Evolutionary conservation across 2,888 invertebrate species (phyloP), one percentile per base, ranked within the genome.

Genomic region (Sthenelais limicola): DNA sequence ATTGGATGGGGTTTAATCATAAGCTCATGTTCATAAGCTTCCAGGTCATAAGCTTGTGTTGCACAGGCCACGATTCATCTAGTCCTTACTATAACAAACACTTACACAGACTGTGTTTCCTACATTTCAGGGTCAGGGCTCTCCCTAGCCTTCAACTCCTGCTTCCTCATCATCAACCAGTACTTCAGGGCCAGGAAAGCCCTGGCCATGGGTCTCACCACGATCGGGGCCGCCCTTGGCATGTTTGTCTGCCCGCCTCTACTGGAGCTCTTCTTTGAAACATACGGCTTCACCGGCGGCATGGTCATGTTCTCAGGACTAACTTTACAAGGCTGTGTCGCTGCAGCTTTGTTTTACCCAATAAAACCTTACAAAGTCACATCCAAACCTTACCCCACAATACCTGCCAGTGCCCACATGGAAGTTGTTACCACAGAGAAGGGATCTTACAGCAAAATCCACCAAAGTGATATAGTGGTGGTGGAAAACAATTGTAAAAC

Each of bases 261-360:
- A 18, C 30, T 56, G 32, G 56, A 56, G n/a, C 15, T 56, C 1
- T 3, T 56, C 3, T 56, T 56, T 33, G 33, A 21, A 2, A 56
- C 56, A 18, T 56, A 56, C 21, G 56, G 56, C 30, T 56, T 56
- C 32, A 56, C 56, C 21, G 56, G 56, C 2, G 56, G 56, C 1
- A 32, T 56, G 2, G 32, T 56, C 4, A 32, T 56, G 9, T 56
- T 56, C 32, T 32, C 32, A 21, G 56, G 30, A 1, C 15, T 56
- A 3, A 28, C 56, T 15, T 33, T 56, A 7, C 56, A 56, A 28
- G 56, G 56, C 18, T 56, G 56, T 21, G 18, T 56, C 1, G 56
- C 56, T n/a, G 33, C 32, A 5, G 30, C 56, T 15, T 18, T 56
- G 18, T 56, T 56, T 21, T 56, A 21, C 21, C 56, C 56, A 3